Evolutionary conservation across 2,888 invertebrate species (phyloP).

Genomic region (Cataglyphis rosenhaueri): DNA sequence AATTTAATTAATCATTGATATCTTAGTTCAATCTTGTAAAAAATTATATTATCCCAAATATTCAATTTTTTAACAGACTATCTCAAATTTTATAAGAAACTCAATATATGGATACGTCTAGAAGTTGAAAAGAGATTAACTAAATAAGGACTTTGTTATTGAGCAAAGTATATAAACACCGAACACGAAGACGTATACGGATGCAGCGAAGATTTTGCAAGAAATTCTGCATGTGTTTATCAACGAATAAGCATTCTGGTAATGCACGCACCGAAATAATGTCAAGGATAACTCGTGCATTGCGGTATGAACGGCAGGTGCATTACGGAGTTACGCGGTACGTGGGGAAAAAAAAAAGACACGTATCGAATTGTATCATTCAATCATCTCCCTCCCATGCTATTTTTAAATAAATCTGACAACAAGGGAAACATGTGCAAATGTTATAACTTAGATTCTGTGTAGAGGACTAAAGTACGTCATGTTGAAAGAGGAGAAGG

Average conservation of each 20-base stretch:
- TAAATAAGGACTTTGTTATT: conserved; percentile 2
- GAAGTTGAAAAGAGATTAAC: background rate
- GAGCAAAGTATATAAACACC: conserved; percentile 13
- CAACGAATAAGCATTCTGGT: conserved; percentile 71
- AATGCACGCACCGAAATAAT: conserved; percentile 80
- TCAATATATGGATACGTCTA: background rate
- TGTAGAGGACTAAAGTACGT: background rate
- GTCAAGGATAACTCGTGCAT: conserved; percentile 82
- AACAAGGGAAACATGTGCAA: background rate
- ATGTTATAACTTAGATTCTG: background rate
- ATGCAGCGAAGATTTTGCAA: conserved; percentile 72
- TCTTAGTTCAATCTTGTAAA: background rate
- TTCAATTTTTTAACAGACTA: background rate
- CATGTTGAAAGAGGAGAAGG: background rate
- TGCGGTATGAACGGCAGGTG: conserved; percentile 73
- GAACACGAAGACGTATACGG: conserved; percentile 20
- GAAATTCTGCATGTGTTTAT: conserved; percentile 73
- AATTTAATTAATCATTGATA: background rate
- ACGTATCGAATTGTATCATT: conserved; percentile 28
- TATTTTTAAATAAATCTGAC: background rate
- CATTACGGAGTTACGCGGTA: conserved; percentile 48
- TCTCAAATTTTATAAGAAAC: conserved; percentile 1
- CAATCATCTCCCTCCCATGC: background rate
- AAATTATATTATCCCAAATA: background rate
- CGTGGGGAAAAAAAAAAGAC: conserved; percentile 2